Conservation (phyloP, 1,140 invertebrate genomes). For the Achroia grisella region DNA sequence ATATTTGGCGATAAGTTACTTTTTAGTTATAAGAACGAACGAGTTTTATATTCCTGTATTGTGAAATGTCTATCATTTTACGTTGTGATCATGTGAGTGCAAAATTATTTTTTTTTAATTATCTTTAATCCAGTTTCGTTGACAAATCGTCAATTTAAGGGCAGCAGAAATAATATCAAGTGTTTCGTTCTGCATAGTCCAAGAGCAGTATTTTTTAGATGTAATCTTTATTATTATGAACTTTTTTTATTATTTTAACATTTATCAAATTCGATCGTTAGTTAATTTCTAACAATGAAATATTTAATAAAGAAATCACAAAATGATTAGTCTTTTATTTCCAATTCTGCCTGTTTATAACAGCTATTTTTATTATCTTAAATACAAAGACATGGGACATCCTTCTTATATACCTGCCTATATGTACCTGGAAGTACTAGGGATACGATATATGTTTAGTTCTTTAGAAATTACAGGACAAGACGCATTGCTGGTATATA, state of each 20-base stretch:
- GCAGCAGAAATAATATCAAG: slow-evolving; percentile 47
- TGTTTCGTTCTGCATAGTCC: slow-evolving; percentile 66
- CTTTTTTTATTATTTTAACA: slow-evolving; percentile 70
- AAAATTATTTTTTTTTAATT: slow-evolving; percentile 54
- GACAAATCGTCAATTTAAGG: slow-evolving; percentile 49
- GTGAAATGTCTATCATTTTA: slow-evolving; percentile 70
- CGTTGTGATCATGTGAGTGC: slow-evolving; percentile 72
- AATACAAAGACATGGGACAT: too few species aligned
- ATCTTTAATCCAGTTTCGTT: slow-evolving; percentile 54
- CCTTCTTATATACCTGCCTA: too few species aligned
- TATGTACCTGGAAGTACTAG: too few species aligned
- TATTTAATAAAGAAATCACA: slow-evolving; percentile 73
- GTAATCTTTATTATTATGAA: slow-evolving; percentile 65
- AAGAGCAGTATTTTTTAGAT: slow-evolving; percentile 72
- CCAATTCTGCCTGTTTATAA: background rate
- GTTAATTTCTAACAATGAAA: slow-evolving; percentile 73
- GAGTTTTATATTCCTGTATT: slow-evolving; percentile 65
- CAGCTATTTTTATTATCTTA: background rate
- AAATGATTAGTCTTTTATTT: slow-evolving; percentile 54
- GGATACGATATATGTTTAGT: too few species aligned
- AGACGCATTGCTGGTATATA: too few species aligned
- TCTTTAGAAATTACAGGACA: too few species aligned
- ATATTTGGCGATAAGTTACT: slow-evolving; percentile 9
- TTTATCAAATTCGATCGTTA: slow-evolving; percentile 70
- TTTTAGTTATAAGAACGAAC: slow-evolving; percentile 26